Conservation (phyloP, 1,140 invertebrate genomes). For the Drosophila mojavensis region DNA sequence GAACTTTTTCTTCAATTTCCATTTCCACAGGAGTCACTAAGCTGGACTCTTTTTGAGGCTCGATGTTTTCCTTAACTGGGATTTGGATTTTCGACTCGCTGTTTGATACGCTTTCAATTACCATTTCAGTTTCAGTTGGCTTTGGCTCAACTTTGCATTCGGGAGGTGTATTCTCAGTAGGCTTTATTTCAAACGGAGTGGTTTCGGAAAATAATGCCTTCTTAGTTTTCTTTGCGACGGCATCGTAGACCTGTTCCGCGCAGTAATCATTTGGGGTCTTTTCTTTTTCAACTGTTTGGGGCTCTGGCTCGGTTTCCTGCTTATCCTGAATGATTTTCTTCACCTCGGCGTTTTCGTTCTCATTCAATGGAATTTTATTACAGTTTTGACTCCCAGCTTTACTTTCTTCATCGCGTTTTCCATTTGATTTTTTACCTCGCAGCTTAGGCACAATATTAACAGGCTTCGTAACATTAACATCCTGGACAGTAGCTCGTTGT, state of each 20-base stretch:
- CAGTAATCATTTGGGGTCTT: conserved; percentile 19
- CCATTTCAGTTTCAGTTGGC: background rate
- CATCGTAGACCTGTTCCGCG: conserved; percentile 71
- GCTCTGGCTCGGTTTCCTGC: background rate
- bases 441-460: conserved; percentile 82
- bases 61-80: conserved; percentile 1
- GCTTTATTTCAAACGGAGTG: conserved; percentile 34
- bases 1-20: conserved; percentile 3
- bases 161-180: conserved; percentile 12
- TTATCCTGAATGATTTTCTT: conserved; percentile 12
- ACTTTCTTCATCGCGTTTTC: conserved; percentile 58
- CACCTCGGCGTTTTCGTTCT: conserved; percentile 17
- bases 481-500: conserved; percentile 19
- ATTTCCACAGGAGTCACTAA: background rate
- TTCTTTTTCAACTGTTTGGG: conserved; percentile 39
- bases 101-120: background rate
- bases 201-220: conserved; percentile 69
- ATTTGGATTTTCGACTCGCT: background rate
- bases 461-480: conserved; percentile 46
- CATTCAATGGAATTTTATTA: conserved; percentile 18
- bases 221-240: conserved; percentile 78
- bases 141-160: conserved; percentile 34
- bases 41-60: background rate
- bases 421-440: conserved; percentile 84
- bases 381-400: conserved; percentile 16